Evolutionary conservation across 2,888 invertebrate genomes (phyloP), one percentile per base, ranked within the genome.

Genomic region (Erebia epiphron): DNA sequence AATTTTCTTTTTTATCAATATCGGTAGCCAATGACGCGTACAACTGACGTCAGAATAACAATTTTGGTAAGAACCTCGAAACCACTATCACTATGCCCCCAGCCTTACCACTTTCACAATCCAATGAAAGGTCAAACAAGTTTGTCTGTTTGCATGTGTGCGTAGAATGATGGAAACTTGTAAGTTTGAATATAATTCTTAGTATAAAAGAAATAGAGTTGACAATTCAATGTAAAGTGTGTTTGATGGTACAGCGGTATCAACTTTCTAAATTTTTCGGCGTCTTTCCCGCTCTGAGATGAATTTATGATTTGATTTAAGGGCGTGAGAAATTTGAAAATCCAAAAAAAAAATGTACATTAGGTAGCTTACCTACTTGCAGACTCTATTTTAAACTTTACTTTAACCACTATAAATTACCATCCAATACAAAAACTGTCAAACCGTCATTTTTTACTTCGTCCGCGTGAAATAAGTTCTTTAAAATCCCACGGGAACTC

Each of bases 241-340:
- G 75, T 79, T 77, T 78, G 75, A 78, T 79, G 79, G 80, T 83
- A 83, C 84, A 61, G 9, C 52, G 82, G 78, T 83, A 85, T 83
- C 82, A 79, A 84, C 89, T 89, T 89, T 89, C 89, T 89, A 89
- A 87, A 83, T 75, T 83, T 86, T 87, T 85, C 80, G 79, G 77
- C 71, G 61, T 63, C 68, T 52, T 69, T 72, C 64, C 60, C 61
- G 58, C 69, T 67, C 50, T 64, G 50, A 58, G 63, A 66, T 52
- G 41, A 62, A 65, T 58, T 68, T 67, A 61, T 72, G 58, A 49
- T 56, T 43, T 26, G 61, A 52, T 62, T 68, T 43, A 70, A 74
- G 70, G 72, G 74, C 68, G 70, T 64, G 68, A 50, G 65, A 41
- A 26, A 46, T 67, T 58, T 26, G 26, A 54, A 10, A 54, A 54